These are phyloP conservation scores for Gastracanthus pulcherrimus DNA, from an alignment of 2,888 invertebrate genomes.

Conservation along the genomic window DNA sequence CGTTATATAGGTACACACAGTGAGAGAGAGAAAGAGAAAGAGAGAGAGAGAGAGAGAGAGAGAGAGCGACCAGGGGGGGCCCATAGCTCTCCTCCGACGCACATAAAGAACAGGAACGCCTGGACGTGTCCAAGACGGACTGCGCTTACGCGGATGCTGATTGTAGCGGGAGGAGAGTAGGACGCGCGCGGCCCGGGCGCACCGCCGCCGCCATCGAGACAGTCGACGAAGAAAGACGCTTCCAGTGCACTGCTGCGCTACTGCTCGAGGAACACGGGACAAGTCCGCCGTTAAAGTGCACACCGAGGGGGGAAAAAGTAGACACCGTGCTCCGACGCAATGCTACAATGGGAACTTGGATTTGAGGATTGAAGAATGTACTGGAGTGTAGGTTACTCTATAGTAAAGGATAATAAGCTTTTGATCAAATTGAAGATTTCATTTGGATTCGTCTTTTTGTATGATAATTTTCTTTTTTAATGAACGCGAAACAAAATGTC, in stretches of 20 bases:
- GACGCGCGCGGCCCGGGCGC: slow-evolving; percentile 37
- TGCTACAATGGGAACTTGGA: too few species aligned
- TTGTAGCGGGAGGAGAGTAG: slow-evolving; percentile 60
- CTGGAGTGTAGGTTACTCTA: too few species aligned
- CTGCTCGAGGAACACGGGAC: neutral
- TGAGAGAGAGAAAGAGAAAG: slow-evolving; percentile 40
- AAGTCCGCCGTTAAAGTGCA: slow-evolving; percentile 11
- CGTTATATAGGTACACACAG: slow-evolving; percentile 46
- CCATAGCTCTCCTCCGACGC: slow-evolving; percentile 69
- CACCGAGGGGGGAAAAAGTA: neutral
- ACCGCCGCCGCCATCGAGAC: slow-evolving; percentile 33
- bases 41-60: slow-evolving; percentile 49
- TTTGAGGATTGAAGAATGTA: too few species aligned
- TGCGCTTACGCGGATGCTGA: slow-evolving; percentile 70
- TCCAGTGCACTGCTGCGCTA: neutral
- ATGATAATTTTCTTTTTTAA: too few species aligned
- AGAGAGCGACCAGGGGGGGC: slow-evolving; percentile 57
- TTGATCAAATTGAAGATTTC: too few species aligned
- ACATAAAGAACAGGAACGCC: slow-evolving; percentile 73
- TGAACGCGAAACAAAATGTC: too few species aligned
- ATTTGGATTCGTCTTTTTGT: too few species aligned
- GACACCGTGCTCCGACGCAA: too few species aligned
- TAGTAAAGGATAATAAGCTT: too few species aligned
- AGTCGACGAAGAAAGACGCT: slow-evolving; percentile 35
- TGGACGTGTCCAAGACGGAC: slow-evolving; percentile 73